Percentiles rank a stretch among this genome's conserved stretches.
These are phyloP conservation scores for Alethe diademata DNA, from an alignment of 2,113 vertebrate species.

Conservation along the genomic window DNA sequence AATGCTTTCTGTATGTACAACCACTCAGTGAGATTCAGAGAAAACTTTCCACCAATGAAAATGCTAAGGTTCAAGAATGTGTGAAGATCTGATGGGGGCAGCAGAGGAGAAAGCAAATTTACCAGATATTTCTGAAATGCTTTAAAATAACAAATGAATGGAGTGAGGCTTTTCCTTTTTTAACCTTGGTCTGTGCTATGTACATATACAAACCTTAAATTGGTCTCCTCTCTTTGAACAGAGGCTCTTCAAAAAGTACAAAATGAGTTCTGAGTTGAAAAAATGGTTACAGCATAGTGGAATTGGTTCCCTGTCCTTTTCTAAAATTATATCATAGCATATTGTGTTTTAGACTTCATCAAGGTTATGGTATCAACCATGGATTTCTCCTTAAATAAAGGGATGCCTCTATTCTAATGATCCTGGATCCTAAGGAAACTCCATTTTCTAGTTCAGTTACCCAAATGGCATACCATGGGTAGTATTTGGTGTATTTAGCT, in stretches of 20 bases:
- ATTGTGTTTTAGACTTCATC: not conserved
- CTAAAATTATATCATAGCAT: not conserved
- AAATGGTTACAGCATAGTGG: not conserved
- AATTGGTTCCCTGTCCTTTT: not conserved
- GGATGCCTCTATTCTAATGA: not conserved
- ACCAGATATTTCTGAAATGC: not conserved
- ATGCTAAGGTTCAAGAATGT: not conserved
- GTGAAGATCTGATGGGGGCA: not conserved
- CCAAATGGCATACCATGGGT: not conserved
- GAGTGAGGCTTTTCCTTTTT: not conserved
- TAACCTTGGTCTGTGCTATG: not conserved
- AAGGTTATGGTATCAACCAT: not conserved
- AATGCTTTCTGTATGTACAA: not conserved
- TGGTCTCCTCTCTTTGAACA: not conserved
- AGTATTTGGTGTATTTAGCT: not conserved
- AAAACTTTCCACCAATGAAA: not conserved
- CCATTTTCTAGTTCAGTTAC: not conserved
- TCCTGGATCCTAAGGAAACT: not conserved
- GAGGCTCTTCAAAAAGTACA: not conserved
- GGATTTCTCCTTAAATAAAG: not conserved
- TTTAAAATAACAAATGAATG: not conserved
- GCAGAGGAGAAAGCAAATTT: not conserved
- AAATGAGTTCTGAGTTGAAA: not conserved
- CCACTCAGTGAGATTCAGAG: not conserved
- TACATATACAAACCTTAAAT: not conserved